Percentiles rank a stretch among this genome's conserved stretches.
phyloP scores from a whole-genome alignment of 1,140 invertebrate species.

The Drosophila cardini region DNA sequence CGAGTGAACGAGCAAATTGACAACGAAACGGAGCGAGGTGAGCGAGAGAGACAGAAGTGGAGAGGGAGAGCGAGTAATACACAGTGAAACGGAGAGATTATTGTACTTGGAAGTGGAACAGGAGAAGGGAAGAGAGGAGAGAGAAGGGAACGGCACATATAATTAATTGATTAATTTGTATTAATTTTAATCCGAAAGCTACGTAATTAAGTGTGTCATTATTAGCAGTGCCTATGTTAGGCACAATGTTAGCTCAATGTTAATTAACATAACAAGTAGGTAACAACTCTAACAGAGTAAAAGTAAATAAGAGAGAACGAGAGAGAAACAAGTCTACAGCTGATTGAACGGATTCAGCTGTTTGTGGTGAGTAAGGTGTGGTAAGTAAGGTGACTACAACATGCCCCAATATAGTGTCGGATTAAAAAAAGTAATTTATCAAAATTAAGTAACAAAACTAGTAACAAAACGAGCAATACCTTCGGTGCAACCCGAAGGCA shows the following conservation, averaged over 20 bases:
- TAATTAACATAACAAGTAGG: slow-evolving; percentile 36
- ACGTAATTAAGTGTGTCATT: slow-evolving; percentile 4
- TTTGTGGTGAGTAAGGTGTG: slow-evolving; percentile 24
- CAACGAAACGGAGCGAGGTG: slow-evolving; percentile 18
- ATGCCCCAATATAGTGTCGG: slow-evolving; percentile 37
- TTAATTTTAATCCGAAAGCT: not conserved
- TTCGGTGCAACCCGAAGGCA: slow-evolving; percentile 8
- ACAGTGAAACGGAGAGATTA: not conserved
- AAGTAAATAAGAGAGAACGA: not conserved
- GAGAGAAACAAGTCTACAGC: slow-evolving; percentile 1
- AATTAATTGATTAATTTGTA: slow-evolving; percentile 2
- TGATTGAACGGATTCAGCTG: slow-evolving; percentile 18
- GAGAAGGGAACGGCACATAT: not conserved
- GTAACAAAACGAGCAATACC: slow-evolving; percentile 31
- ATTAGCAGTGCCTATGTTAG: slow-evolving; percentile 1
- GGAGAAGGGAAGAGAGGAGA: not conserved
- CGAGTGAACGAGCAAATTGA: slow-evolving; percentile 9
- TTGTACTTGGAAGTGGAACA: not conserved
- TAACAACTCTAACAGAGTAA: slow-evolving; percentile 18
- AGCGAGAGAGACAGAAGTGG: slow-evolving; percentile 12
- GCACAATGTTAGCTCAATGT: slow-evolving; percentile 37
- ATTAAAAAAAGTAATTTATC: not conserved
- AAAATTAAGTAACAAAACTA: slow-evolving; percentile 20
- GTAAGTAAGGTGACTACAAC: slow-evolving; percentile 32
- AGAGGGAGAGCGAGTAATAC: slow-evolving; percentile 4